These are phyloP conservation scores for Leptogaster cylindrica DNA, from an alignment of 2,888 invertebrate species.

Conservation along the genomic window DNA sequence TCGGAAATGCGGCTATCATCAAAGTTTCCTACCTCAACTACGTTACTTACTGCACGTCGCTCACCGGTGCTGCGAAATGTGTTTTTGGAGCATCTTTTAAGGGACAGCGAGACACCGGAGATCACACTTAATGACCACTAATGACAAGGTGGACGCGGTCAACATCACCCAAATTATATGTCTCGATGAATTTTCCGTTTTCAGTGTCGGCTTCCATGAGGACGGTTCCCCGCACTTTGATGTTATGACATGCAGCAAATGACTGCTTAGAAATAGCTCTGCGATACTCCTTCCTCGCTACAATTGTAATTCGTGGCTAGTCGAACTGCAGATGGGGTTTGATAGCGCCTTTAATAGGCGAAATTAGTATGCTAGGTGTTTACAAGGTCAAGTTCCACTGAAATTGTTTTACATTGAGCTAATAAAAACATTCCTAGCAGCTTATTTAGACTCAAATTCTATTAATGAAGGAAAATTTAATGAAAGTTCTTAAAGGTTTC, in stretches of 20 bases:
- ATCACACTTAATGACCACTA: conserved; percentile 51
- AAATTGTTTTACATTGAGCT: too few species aligned
- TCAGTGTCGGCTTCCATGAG: conserved; percentile 42
- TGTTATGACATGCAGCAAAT: conserved; percentile 32
- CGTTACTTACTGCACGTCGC: background rate
- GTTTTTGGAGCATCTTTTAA: conserved; percentile 40
- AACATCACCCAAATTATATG: conserved; percentile 51
- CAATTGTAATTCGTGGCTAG: conserved; percentile 10
- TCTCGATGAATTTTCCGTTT: conserved; percentile 44
- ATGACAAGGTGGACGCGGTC: conserved; percentile 51
- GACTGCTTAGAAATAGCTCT: conserved; percentile 34
- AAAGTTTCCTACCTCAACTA: conserved; percentile 28
- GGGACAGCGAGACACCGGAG: conserved; percentile 48
- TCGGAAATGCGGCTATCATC: conserved; percentile 45
- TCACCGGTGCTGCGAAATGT: conserved; percentile 21
- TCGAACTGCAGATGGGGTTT: conserved; percentile 20
- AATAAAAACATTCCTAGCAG: too few species aligned
- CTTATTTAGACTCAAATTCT: too few species aligned
- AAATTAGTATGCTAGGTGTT: too few species aligned
- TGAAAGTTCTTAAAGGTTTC: too few species aligned
- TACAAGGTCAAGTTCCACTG: too few species aligned
- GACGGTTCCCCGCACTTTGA: conserved; percentile 18
- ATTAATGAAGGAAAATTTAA: too few species aligned
- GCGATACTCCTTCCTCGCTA: conserved; percentile 9
- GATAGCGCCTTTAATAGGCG: conserved; percentile 13